Evolutionary conservation across 2,888 invertebrate species (phyloP), one percentile per base, ranked within the genome.

Genomic region (Eutolmus rufibarbis): DNA sequence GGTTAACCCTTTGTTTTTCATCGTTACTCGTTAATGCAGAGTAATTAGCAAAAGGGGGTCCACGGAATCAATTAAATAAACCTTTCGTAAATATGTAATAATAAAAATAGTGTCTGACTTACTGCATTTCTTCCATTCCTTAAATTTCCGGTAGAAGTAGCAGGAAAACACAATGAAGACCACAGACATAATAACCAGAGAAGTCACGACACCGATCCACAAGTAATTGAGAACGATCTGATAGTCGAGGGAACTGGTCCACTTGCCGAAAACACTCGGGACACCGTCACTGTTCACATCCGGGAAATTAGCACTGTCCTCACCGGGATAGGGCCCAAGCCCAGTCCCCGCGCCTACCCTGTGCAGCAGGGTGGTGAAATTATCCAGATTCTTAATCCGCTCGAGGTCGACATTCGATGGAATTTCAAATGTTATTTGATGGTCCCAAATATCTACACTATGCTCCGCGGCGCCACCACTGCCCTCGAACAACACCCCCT

Each of bases 101-200:
- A n/a, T n/a, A 23, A 19, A 81, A 51, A 31, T 51, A 90, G 12
- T 46, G 12, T 46, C 16, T 16, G 43, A 92, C 92, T 92, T 92
- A 92, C 92, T 92, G 92, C 92, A 92, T 89, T 92, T 92, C 88
- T 92, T 92, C 92, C 92, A 92, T 90, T 92, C 91, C 87, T 91
- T 91, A 89, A 92, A 92, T 88, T 92, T 92, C 85, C 92, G 91
- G 88, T 92, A 92, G 90, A 92, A 92, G 88, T 92, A 92, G 87
- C 91, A 92, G 87, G 92, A 92, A 89, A 92, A 92, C 76, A 92
- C 86, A 74, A 92, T 91, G 87, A 92, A 92, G 88, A 92, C 90
- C 87, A 92, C 89, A 0, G 92, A 92, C 23, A 92, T 89, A 28
- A 92, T 89, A 57, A 92, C 90, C 89, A 92, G 88, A 1, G 92